Evolutionary conservation across 2,888 invertebrate species (phyloP).

Genomic region (Ganaspis brasiliensis): DNA sequence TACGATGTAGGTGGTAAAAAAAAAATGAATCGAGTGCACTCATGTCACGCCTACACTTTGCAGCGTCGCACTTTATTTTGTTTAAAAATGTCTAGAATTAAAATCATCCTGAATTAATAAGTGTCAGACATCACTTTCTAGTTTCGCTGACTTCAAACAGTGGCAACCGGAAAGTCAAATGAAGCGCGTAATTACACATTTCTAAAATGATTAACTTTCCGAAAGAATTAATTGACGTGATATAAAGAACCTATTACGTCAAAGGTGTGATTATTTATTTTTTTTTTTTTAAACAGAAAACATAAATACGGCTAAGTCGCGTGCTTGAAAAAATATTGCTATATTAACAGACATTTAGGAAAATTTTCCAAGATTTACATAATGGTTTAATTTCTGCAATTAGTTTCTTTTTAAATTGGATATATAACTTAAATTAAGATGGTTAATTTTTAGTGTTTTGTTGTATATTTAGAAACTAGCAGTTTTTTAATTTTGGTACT

Average conservation of each 20-base stretch:
- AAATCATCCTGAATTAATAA: constrained; percentile 58
- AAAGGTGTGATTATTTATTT: neutral
- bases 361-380: no score
- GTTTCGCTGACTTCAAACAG: constrained; percentile 64
- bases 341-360: no score
- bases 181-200: constrained; percentile 74
- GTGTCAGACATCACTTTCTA: constrained; percentile 60
- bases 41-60: constrained; percentile 59
- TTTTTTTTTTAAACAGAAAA: neutral
- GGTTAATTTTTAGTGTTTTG: no score
- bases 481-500: no score
- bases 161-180: constrained; percentile 67
- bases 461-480: no score
- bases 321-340: no score
- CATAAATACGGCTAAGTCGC: no score
- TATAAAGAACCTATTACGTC: no score
- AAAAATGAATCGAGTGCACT: constrained; percentile 1
- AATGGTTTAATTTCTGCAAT: no score
- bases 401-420: no score
- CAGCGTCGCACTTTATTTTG: constrained; percentile 58
- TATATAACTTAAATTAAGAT: no score
- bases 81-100: constrained; percentile 59
- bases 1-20: constrained; percentile 34
- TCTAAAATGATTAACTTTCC: constrained; percentile 49
- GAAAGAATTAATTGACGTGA: neutral